phyloP scores from a whole-genome alignment of 2,888 invertebrate genomes.

The Catonia carolina region DNA sequence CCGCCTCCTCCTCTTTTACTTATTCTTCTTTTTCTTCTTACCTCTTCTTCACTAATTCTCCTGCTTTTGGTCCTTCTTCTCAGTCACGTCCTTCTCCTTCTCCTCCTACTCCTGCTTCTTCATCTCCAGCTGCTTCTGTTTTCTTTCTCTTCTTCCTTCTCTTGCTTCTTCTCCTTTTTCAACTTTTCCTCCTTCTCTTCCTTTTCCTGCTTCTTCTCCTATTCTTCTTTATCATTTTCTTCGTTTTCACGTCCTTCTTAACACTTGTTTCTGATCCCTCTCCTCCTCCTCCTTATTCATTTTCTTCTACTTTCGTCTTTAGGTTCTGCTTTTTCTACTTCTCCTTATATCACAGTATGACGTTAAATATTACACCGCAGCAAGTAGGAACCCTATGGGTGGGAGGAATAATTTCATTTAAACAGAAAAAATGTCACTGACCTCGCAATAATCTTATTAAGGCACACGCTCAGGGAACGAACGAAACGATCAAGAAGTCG shows the following conservation, averaged over 20 bases:
- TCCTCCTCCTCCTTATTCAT: not conserved
- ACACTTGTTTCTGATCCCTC: not conserved
- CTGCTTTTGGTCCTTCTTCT: not conserved
- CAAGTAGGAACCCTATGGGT: no score
- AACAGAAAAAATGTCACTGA: no score
- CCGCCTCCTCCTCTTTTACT: not conserved
- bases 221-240: not conserved
- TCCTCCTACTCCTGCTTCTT: not conserved
- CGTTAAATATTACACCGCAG: no score
- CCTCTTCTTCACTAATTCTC: not conserved
- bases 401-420: no score
- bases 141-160: not conserved
- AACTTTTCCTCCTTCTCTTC: not conserved
- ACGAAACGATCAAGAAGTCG: no score
- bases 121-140: not conserved
- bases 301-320: not conserved
- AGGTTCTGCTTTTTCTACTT: not conserved
- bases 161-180: constrained; percentile 4
- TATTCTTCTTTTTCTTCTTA: not conserved
- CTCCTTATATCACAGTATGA: no score
- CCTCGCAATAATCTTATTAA: no score
- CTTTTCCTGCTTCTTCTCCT: not conserved
- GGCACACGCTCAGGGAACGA: no score
- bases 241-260: not conserved
- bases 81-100: not conserved